Percentiles rank a stretch among this genome's conserved stretches.
Conservation (phyloP, 1,140 invertebrate genomes). For the Choristoneura fumiferana region DNA sequence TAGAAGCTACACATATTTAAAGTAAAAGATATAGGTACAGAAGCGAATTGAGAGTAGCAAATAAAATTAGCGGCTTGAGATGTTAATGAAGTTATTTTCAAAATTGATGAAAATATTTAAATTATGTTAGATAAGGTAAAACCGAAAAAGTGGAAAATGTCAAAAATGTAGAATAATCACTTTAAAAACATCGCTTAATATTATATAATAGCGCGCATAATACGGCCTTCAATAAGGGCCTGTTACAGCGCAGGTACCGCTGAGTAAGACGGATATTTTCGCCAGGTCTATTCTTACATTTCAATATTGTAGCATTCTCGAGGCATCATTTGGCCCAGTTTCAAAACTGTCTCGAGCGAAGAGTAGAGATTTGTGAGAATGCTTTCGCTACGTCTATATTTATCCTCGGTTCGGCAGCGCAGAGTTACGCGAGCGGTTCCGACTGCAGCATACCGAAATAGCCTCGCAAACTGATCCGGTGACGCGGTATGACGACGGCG, state of each 20-base stretch:
- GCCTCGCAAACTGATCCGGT: constrained; percentile 38
- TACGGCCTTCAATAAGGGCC: not conserved
- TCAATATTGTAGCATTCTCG: constrained; percentile 73
- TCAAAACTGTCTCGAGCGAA: constrained; percentile 71
- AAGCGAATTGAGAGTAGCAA: not conserved
- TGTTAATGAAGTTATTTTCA: not conserved
- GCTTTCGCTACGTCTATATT: constrained; percentile 67
- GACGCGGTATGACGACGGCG: constrained; percentile 17
- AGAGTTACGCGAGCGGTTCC: constrained; percentile 22
- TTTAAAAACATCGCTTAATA: not conserved
- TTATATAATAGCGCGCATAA: constrained; percentile 5
- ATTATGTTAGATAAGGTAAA: not conserved
- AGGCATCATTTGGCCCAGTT: constrained; percentile 74
- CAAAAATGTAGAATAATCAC: not conserved
- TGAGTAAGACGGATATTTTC: constrained; percentile 72
- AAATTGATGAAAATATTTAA: not conserved
- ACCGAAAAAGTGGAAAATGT: not conserved
- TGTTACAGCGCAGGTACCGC: constrained; percentile 33
- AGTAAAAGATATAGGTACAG: not conserved
- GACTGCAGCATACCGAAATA: constrained; percentile 43
- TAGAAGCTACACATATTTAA: too few species aligned
- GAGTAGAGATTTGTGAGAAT: constrained; percentile 70
- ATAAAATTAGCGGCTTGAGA: not conserved
- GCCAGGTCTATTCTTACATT: constrained; percentile 73
- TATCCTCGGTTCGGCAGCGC: constrained; percentile 39